phyloP scores from a whole-genome alignment of 2,888 invertebrate genomes.

The Callyntrura sp. region DNA sequence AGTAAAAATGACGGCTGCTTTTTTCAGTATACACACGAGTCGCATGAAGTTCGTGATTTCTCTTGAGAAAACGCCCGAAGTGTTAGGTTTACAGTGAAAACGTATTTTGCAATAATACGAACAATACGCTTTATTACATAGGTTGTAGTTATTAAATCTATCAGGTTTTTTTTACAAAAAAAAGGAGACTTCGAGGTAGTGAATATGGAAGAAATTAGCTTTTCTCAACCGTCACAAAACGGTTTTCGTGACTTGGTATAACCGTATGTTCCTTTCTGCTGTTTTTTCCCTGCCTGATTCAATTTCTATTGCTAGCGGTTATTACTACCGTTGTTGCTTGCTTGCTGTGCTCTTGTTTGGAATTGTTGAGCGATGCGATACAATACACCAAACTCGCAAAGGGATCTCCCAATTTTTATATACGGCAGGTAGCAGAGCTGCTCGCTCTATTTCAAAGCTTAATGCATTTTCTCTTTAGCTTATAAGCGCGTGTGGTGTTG shows the following conservation, averaged over 20 bases:
- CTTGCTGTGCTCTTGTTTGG: no score
- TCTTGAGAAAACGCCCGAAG: not conserved
- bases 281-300: slow-evolving; percentile 21
- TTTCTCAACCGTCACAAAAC: slow-evolving; percentile 22
- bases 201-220: slow-evolving; percentile 63
- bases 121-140: slow-evolving; percentile 18
- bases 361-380: slow-evolving; percentile 18
- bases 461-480: slow-evolving; percentile 16
- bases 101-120: no score
- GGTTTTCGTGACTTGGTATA: slow-evolving; percentile 2
- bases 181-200: slow-evolving; percentile 2
- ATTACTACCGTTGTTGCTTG: slow-evolving; percentile 41
- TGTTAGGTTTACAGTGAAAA: not conserved
- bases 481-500: slow-evolving; percentile 1
- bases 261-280: slow-evolving; percentile 13
- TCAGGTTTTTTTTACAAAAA: slow-evolving; percentile 23
- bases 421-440: not conserved
- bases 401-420: no score
- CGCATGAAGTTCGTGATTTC: slow-evolving; percentile 10
- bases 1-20: no score
- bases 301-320: slow-evolving; percentile 27
- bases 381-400: no score
- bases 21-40: no score
- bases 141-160: slow-evolving; percentile 20
- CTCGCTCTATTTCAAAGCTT: not conserved